phyloP scores from a whole-genome alignment of 2,797 vertebrate genomes.

The Okamejei kenojei region DNA sequence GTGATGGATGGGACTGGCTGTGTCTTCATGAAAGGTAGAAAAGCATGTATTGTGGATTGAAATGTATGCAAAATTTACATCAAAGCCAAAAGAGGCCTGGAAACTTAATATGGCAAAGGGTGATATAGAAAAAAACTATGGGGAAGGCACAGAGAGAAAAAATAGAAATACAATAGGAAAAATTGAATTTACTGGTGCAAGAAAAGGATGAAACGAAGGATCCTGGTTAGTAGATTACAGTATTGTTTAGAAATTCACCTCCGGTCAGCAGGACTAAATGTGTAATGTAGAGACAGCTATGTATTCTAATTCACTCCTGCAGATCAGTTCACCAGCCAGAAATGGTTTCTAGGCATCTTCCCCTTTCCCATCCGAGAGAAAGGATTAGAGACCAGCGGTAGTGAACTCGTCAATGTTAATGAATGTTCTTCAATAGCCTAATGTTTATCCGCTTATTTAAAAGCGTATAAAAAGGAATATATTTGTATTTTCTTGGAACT shows the following conservation, averaged over 20 bases:
- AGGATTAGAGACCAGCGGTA: neutral
- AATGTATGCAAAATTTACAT: neutral
- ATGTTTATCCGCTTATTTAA: neutral
- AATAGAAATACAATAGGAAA: neutral
- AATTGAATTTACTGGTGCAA: neutral
- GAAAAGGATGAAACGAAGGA: neutral
- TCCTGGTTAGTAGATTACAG: neutral
- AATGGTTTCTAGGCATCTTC: too few species aligned
- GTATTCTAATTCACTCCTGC: too few species aligned
- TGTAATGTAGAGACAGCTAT: too few species aligned
- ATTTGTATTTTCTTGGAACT: neutral
- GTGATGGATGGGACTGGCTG: neutral
- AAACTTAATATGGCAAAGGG: too few species aligned
- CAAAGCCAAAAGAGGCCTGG: neutral
- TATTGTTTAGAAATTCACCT: too few species aligned
- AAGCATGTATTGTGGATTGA: neutral
- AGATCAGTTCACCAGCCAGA: too few species aligned
- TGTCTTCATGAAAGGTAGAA: neutral
- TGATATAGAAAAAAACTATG: too few species aligned
- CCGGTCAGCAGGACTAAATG: too few species aligned
- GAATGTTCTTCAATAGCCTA: neutral
- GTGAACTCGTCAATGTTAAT: neutral
- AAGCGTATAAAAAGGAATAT: neutral
- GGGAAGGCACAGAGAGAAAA: neutral
- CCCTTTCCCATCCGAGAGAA: neutral